Base-by-base conservation (phyloP, 2,888 invertebrate species). In the Plagodis pulveraria region DNA sequence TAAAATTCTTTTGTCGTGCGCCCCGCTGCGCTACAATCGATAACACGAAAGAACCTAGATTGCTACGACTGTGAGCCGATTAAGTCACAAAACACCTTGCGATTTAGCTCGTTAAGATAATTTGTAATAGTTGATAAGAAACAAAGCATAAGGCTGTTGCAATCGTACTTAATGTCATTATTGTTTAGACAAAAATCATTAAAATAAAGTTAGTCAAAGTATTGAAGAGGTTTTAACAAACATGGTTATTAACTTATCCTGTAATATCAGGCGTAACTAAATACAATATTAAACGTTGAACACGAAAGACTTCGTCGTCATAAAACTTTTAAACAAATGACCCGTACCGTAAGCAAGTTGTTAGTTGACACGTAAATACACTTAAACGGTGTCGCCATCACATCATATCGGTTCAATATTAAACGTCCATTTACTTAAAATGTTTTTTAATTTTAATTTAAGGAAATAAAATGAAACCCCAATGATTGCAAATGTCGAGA, bases 21-120 rank as follows among this genome's bases (percentile, higher is more conserved):
- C 83, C 92, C 91, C 86, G 89, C 91, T 89, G 90, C 50, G 91
- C 77, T 72, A 83, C 84, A 82, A 85, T 87, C 88, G 87, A 90
- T 90, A 87, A 88, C 84, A 80, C 80, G 77, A 77, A 77, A 75
- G 77, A 77, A 75, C 81, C 84, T 90, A 90, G 86, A 85, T 88
- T 84, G 84, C 80, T 81, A 76, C 77, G 72, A 77, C 75, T 72
- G 73, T 36, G 77, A 73, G 72, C 76, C 83, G 87, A 91, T 91
- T 88, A 89, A 88, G 86, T 82, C 80, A 82, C 84, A 81, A 87
- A 80, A 84, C 83, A 82, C 77, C 82, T 82, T 84, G 78, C 75
- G 71, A 76, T 80, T 73, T 74, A 63, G 69, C 69, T 74, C 71
- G 74, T 78, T 74, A 73, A 72, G 68, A 76, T 80, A 78, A 81